Evolutionary conservation across 2,888 invertebrate species (phyloP), one percentile per base, ranked within the genome.

Genomic region (Tetrapedia diversipes): DNA sequence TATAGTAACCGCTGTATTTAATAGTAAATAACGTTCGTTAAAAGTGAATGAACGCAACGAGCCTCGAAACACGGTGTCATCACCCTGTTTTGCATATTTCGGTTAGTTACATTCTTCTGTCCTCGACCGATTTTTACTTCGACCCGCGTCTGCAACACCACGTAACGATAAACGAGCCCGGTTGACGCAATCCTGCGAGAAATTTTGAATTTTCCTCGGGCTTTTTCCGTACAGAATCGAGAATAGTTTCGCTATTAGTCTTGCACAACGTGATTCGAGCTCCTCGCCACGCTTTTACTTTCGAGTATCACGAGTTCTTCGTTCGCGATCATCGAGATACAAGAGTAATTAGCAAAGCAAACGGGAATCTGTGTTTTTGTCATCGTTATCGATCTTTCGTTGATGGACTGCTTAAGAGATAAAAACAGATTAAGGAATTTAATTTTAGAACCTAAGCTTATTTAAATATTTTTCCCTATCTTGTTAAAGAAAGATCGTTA

Each of bases 341-440:
- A 68, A 80, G 49, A 68, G 69, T 68, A 81, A 89, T 90, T 89
- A 90, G 86, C 87, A 90, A 89, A 78, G 86, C 86, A 89, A 89
- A 90, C 89, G 87, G 85, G 87, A 77, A 76, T 51, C 49, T 8
- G 29, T 29, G 3, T 57, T 27, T 24, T 60, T 37, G 27, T 53
- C 32, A 51, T 37, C 56, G 34, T 61, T 68, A 65, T 73, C 47
- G 77, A 81, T 79, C 86, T 86, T 86, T 81, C 80, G 80, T 80
- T 61, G 67, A 67, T n/a, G n/a, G n/a, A n/a, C n/a, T n/a, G n/a
- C n/a, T n/a, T n/a, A n/a, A n/a, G n/a, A n/a, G n/a, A n/a, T n/a
- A n/a, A n/a, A n/a, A n/a, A n/a, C n/a, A 75, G 81, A 79, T 68
- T 83, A 19, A 14, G 24, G 34, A 39, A 39, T n/a, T n/a, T n/a